Percentiles rank a stretch among this genome's conserved stretches.
Evolutionary conservation across 30 jellyfish, hydroid and myxozoan species (phyloP).

Genomic region (Aurelia sp.): DNA sequence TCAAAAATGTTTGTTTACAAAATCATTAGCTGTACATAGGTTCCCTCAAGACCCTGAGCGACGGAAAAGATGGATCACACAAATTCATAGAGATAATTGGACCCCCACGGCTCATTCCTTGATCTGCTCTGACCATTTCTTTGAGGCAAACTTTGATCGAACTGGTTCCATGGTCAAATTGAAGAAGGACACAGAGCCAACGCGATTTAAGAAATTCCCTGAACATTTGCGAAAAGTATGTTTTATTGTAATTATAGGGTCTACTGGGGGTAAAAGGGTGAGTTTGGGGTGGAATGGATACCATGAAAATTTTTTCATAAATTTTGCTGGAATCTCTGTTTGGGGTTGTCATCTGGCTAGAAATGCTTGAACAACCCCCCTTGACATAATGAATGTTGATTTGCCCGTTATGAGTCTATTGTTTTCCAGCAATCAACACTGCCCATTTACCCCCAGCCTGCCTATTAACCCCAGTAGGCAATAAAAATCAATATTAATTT

Average conservation of each 20-base stretch:
- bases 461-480: no score
- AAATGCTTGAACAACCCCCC: background rate
- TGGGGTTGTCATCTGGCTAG: no score
- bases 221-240: slow-evolving; percentile 6
- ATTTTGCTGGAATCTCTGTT: no score
- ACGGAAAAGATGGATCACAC: slow-evolving; percentile 14
- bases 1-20: no score
- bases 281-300: background rate
- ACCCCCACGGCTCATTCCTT: slow-evolving; percentile 15
- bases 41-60: slow-evolving; percentile 18
- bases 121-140: slow-evolving; percentile 65
- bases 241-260: background rate
- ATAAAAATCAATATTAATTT: no score
- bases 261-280: background rate
- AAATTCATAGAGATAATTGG: slow-evolving; percentile 39
- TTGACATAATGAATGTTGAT: no score
- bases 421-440: no score
- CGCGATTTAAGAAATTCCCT: slow-evolving; percentile 57
- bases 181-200: slow-evolving; percentile 42
- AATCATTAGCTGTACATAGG: background rate
- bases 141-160: slow-evolving; percentile 8
- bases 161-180: slow-evolving; percentile 14
- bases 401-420: no score
- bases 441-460: no score
- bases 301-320: background rate